Evolutionary conservation across 1,140 invertebrate species (phyloP).

Genomic region (Diachasmimorpha longicaudata): DNA sequence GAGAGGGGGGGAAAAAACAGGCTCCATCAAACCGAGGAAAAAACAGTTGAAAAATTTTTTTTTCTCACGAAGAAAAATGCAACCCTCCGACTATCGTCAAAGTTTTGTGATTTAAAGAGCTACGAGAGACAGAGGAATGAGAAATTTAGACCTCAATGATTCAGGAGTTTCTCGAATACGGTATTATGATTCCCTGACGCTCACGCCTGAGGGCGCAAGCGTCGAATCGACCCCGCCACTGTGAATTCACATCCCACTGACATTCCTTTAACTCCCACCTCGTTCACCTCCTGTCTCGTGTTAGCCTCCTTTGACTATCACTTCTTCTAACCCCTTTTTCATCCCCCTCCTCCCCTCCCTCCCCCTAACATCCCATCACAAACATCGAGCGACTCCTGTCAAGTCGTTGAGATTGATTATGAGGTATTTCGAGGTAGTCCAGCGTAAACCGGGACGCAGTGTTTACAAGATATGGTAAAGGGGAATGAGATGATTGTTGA

Average conservation of each 20-base stretch:
- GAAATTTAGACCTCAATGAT: background rate
- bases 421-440: background rate
- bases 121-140: background rate
- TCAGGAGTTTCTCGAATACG: background rate
- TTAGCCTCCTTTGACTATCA: background rate
- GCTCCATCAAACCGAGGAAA: background rate
- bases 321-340: conserved; percentile 29
- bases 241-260: background rate
- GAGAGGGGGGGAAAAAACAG: background rate
- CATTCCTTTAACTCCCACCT: background rate
- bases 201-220: conserved; percentile 28
- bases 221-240: conserved; percentile 30
- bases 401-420: conserved; percentile 42
- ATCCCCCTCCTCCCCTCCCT: background rate
- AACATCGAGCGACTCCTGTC: conserved; percentile 17
- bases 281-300: background rate
- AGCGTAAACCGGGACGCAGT: background rate
- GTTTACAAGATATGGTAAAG: background rate
- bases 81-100: background rate
- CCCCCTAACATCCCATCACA: no score
- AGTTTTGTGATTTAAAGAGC: conserved; percentile 3
- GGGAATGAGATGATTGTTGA: background rate
- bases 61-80: background rate
- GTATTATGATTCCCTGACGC: conserved; percentile 13
- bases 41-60: conserved; percentile 5